Conservation (phyloP, 2,113 vertebrate species). For the Phainopepla nitens region DNA sequence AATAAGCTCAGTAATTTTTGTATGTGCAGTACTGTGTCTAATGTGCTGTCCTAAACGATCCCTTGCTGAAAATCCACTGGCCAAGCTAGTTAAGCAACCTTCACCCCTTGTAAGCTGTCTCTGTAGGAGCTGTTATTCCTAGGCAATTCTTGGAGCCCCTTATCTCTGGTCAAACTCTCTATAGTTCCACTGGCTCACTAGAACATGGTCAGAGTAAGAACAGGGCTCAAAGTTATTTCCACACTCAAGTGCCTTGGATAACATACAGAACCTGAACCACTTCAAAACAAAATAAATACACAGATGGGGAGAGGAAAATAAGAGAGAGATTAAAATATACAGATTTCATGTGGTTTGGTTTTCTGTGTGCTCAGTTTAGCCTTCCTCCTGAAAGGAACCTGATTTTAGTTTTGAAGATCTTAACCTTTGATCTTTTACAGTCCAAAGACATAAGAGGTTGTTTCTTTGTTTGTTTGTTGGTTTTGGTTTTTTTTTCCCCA, state of each 20-base stretch:
- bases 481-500: not conserved
- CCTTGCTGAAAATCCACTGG: not conserved
- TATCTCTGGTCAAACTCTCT: not conserved
- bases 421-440: not conserved
- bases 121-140: not conserved
- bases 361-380: not conserved
- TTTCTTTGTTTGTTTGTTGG: accelerated
- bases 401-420: not conserved
- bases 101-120: not conserved
- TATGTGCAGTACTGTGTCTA: not conserved
- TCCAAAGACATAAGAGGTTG: not conserved
- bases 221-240: not conserved
- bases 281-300: not conserved
- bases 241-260: not conserved
- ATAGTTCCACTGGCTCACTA: not conserved
- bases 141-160: not conserved
- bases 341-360: not conserved
- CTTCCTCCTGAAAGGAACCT: not conserved
- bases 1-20: not conserved
- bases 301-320: not conserved
- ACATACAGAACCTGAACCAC: not conserved
- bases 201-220: not conserved
- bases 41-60: not conserved
- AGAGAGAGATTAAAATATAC: not conserved
- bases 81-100: not conserved